A percentile compares a stretch with the other conserved stretches of the same genome.
Conservation (phyloP, 37 sponge, comb jelly and placozoan species). For the Ephydatia muelleri region DNA sequence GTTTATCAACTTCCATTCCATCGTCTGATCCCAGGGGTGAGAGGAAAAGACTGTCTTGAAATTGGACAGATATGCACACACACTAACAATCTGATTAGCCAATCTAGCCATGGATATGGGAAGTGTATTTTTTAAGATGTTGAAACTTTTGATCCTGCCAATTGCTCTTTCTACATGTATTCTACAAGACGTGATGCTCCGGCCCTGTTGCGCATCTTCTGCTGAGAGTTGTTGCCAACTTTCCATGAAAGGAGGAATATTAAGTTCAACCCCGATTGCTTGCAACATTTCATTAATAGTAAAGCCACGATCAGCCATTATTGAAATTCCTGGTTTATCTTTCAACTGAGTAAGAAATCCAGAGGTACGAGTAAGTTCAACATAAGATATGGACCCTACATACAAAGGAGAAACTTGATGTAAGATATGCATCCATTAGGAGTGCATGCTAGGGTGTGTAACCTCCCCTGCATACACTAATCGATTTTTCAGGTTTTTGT, state of each 20-base stretch:
- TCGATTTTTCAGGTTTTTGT: no score
- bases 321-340: constrained; percentile 38
- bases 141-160: constrained; percentile 49
- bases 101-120: constrained; percentile 39
- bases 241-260: constrained; percentile 62
- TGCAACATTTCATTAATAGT: constrained; percentile 57
- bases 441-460: no score
- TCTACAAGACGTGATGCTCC: constrained; percentile 51
- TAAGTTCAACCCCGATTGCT: constrained; percentile 41
- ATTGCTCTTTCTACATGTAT: constrained; percentile 74
- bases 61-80: constrained; percentile 64
- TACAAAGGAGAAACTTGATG: no score
- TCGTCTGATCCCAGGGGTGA: no score
- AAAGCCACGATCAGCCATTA: constrained; percentile 69
- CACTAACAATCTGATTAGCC: constrained; percentile 53
- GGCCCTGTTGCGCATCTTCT: constrained; percentile 34
- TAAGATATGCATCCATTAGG: no score
- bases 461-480: no score
- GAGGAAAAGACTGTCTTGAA: constrained; percentile 60
- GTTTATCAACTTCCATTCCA: no score
- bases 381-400: no score
- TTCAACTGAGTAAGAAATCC: neutral
- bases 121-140: constrained; percentile 40
- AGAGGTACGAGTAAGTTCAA: no score
- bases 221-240: constrained; percentile 45